A percentile compares a stretch with the other conserved stretches of the same genome.
phyloP scores from a whole-genome alignment of 2,797 vertebrate species.

The Tenualosa ilisha region DNA sequence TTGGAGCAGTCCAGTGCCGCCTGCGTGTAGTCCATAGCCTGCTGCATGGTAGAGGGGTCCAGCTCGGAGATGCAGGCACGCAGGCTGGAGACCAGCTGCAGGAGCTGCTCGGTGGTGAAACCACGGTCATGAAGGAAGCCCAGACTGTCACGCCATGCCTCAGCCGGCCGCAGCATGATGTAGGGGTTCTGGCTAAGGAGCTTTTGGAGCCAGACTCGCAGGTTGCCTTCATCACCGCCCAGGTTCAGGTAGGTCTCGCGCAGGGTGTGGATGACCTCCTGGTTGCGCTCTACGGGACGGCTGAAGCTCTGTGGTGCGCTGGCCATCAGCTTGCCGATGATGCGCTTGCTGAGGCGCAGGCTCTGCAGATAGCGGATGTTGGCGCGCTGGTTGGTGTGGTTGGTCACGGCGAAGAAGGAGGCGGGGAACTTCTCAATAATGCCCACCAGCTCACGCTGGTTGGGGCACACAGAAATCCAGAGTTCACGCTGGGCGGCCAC shows the following conservation, averaged over 20 bases:
- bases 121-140: constrained; percentile 78
- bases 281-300: constrained; percentile 79
- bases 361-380: constrained; percentile 87
- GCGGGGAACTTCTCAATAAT: constrained; percentile 91
- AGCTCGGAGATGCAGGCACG: constrained; percentile 89
- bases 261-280: constrained; percentile 76
- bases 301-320: constrained; percentile 84
- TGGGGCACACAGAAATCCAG: constrained; percentile 85
- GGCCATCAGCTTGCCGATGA: constrained; percentile 88
- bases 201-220: constrained; percentile 91
- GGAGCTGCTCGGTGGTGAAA: constrained; percentile 81
- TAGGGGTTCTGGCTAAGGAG: constrained; percentile 91
- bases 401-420: constrained; percentile 82
- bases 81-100: constrained; percentile 86
- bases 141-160: constrained; percentile 77
- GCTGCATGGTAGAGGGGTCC: constrained; percentile 74
- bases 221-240: constrained; percentile 83
- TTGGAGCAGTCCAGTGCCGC: constrained; percentile 78
- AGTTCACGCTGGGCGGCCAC: constrained; percentile 77
- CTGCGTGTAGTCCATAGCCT: constrained; percentile 79
- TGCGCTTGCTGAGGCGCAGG: constrained; percentile 84
- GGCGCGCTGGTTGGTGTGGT: constrained; percentile 78
- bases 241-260: constrained; percentile 80
- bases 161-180: constrained; percentile 81
- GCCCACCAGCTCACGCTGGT: constrained; percentile 77